Evolutionary conservation across 2,113 vertebrate species (phyloP).

Genomic region (Brachypteracias leptosomus): DNA sequence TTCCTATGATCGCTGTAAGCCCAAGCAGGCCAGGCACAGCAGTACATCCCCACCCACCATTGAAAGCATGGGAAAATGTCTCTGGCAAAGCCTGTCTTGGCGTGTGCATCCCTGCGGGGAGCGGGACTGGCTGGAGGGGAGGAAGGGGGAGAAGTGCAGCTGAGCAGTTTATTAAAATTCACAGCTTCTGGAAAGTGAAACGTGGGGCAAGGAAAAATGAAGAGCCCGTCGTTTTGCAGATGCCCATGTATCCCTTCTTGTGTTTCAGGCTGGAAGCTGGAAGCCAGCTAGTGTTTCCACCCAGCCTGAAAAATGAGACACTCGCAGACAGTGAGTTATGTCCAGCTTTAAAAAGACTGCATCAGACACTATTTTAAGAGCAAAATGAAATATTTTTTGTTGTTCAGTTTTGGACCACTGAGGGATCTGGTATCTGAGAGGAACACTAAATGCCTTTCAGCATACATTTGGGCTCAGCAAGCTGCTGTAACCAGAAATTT

Average conservation of each 20-base stretch:
- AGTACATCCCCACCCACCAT: background rate
- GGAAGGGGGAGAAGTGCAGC: background rate
- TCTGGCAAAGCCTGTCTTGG: background rate
- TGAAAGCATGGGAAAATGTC: background rate
- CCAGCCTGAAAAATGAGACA: conserved; percentile 33
- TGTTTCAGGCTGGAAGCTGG: conserved; percentile 34
- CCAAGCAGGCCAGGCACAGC: background rate
- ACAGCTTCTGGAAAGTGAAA: background rate
- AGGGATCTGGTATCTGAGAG: background rate
- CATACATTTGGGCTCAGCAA: background rate
- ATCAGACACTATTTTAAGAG: conserved; percentile 31
- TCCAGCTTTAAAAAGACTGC: conserved; percentile 6
- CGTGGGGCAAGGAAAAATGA: rapidly evolving
- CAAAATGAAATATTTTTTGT: background rate
- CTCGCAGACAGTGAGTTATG: background rate
- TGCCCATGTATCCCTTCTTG: background rate
- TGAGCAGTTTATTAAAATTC: background rate
- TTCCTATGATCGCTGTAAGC: rapidly evolving
- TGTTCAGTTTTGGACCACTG: background rate
- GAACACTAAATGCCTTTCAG: background rate
- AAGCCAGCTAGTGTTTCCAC: conserved; percentile 30
- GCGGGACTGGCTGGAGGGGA: background rate
- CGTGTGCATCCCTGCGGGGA: background rate
- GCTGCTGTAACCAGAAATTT: background rate
- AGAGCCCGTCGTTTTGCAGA: background rate